Conservation (phyloP, 2,888 invertebrate species). For the Drosophila merina region DNA sequence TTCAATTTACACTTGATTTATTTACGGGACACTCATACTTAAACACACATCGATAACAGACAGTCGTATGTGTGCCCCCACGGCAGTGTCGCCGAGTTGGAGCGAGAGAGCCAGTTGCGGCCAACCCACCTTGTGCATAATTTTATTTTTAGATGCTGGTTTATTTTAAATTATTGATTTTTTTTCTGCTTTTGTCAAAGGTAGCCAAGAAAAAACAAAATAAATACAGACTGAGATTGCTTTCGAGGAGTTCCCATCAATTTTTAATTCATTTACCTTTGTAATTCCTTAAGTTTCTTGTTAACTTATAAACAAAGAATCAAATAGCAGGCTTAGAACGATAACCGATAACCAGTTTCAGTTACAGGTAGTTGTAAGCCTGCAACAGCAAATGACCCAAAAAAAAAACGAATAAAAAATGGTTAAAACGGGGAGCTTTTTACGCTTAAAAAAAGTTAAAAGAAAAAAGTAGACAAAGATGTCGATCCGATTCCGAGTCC, state of each 20-base stretch:
- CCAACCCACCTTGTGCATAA: conserved; percentile 43
- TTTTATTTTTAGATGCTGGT: conserved; percentile 65
- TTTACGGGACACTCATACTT: conserved; percentile 38
- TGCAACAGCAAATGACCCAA: conserved; percentile 44
- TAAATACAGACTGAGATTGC: no score
- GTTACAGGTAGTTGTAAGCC: conserved; percentile 11
- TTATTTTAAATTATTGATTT: conserved; percentile 75
- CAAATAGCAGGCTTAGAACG: no score
- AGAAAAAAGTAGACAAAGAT: no score
- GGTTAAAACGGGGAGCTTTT: conserved; percentile 34
- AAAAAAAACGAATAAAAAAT: conserved; percentile 25
- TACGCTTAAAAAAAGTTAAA: no score
- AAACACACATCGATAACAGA: conserved; percentile 13
- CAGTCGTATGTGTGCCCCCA: background rate
- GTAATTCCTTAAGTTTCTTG: background rate
- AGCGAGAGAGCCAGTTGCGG: conserved; percentile 11
- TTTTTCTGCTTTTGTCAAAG: conserved; percentile 9
- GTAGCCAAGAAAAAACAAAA: conserved; percentile 4
- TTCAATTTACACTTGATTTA: conserved; percentile 65
- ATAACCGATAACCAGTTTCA: conserved; percentile 33
- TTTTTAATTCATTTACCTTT: background rate
- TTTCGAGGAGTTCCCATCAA: no score
- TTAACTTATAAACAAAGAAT: background rate
- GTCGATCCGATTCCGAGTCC: conserved; percentile 15
- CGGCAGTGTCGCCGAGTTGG: no score